Evolutionary conservation across 2,888 invertebrate genomes (phyloP), one percentile per base, ranked within the genome.

Genomic region (Prosapia bicincta): DNA sequence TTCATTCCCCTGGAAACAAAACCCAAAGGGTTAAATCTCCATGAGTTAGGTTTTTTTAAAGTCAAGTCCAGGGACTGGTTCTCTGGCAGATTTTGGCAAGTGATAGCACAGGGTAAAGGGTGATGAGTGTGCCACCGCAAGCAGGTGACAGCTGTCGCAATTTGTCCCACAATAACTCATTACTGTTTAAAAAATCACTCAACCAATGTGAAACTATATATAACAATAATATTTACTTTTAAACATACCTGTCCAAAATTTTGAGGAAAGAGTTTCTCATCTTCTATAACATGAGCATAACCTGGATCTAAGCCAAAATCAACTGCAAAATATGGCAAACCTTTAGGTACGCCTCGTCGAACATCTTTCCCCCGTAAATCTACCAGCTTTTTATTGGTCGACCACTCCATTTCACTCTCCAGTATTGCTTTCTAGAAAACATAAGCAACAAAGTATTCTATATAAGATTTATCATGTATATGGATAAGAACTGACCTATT

Each of bases 281-380:
- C 95, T 86, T 99, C 99, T 82, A 99, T 96, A 0, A 99, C 95
- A 86, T 99, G 99, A 69, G 97, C 99, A 87, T 93, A 99, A 0
- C 99, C 99, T 72, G 92, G 90, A 66, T 93, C 91, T 86, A 92
- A 90, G 23, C 96, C 98, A 87, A 99, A 99, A 85, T 96, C 93
- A 0, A 99, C 93, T 87, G 93, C 91, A 85, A 99, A 97, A 84
- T 99, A 99, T 0, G 98, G 94, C 79, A 99, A 88, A 0, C 96
- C 97, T 85, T 95, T 96, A 0, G 99, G 99, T 78, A 99, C 87
- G 15, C 93, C 90, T 83, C 89, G 90, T 66, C 96, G 88, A 25
- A 99, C 88, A 83, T 93, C 90, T 83, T 91, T 93, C 0, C 88
- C 84, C 9, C 86, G 86, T 3, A 96, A 85, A 71, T 93, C 90